These are phyloP conservation scores for Drosophila grimshawi DNA, from an alignment of 1,140 invertebrate genomes.

Conservation along the genomic window DNA sequence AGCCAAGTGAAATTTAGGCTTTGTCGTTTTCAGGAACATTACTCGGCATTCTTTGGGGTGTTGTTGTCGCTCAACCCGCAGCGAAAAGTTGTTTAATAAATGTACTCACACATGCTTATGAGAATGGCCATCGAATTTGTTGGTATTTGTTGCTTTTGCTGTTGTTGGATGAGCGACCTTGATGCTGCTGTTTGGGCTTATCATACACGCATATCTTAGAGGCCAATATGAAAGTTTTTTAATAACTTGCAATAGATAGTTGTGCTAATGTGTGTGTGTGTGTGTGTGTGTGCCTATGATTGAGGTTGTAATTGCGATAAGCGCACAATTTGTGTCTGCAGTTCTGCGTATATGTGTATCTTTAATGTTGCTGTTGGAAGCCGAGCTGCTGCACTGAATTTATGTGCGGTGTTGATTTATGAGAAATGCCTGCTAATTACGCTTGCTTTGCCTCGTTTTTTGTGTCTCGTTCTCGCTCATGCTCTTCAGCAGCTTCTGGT, in stretches of 20 bases:
- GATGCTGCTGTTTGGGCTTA: slow-evolving; percentile 20
- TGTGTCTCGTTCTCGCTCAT: not conserved
- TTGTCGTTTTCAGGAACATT: slow-evolving; percentile 42
- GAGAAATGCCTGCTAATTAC: slow-evolving; percentile 69
- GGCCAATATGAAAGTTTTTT: slow-evolving; percentile 48
- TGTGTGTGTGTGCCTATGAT: not conserved
- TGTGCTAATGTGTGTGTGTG: not conserved
- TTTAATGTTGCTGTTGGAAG: slow-evolving; percentile 34
- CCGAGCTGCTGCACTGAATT: slow-evolving; percentile 44
- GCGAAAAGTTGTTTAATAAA: slow-evolving; percentile 77
- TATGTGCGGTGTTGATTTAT: slow-evolving; percentile 62
- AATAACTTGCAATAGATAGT: slow-evolving; percentile 25
- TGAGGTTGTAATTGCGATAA: slow-evolving; percentile 47
- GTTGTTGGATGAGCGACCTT: slow-evolving; percentile 33
- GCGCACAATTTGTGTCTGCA: slow-evolving; percentile 57
- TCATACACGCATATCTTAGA: not conserved
- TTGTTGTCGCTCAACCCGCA: slow-evolving; percentile 15
- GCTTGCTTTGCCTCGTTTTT: slow-evolving; percentile 11
- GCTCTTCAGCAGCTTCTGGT: not conserved
- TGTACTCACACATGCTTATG: slow-evolving; percentile 72
- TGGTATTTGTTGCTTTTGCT: slow-evolving; percentile 12
- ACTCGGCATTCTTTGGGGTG: not conserved
- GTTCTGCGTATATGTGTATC: slow-evolving; percentile 32
- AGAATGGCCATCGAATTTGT: slow-evolving; percentile 45
- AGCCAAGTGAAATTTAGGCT: not conserved